phyloP scores from a whole-genome alignment of 1,140 invertebrate species.

The Heliconius melpomene region DNA sequence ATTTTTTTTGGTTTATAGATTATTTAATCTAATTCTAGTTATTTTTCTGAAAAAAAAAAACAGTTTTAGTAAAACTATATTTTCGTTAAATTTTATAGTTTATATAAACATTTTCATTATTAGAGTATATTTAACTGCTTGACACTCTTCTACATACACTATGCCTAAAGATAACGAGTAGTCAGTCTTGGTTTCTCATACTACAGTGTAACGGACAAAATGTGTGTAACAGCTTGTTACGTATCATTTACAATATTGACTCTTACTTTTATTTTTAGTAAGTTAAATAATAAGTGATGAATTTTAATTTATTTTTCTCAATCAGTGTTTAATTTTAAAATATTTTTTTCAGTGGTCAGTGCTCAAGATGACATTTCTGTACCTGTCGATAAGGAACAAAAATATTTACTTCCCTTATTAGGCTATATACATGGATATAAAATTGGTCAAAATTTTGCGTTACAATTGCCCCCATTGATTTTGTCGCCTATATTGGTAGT shows the following conservation, averaged over 20 bases:
- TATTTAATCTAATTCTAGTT: too few relatives aligned
- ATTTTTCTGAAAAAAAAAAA: too few relatives aligned
- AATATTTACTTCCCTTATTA: slow-evolving; percentile 45
- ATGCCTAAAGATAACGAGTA: slow-evolving; percentile 12
- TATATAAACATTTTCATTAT: neutral
- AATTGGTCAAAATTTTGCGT: slow-evolving; percentile 47
- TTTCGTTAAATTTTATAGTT: neutral
- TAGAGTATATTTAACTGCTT: neutral
- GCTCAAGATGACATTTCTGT: slow-evolving; percentile 11
- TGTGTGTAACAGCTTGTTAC: slow-evolving; percentile 13
- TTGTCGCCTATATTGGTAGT: slow-evolving; percentile 56
- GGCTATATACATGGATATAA: slow-evolving; percentile 53
- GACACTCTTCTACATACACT: slow-evolving; percentile 15
- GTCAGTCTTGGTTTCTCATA: neutral
- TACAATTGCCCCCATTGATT: slow-evolving; percentile 48
- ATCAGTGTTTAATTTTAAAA: neutral
- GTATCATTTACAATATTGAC: neutral
- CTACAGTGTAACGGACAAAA: slow-evolving; percentile 23
- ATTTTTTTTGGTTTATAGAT: too few relatives aligned
- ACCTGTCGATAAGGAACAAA: slow-evolving; percentile 24
- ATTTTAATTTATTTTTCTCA: neutral
- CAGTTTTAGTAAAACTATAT: too few relatives aligned
- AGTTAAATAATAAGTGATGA: neutral
- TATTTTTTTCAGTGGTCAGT: slow-evolving; percentile 42
- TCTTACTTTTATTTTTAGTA: slow-evolving; percentile 9